Evolutionary conservation across 2,888 invertebrate species (phyloP).

Genomic region (Cerastoderma edule): DNA sequence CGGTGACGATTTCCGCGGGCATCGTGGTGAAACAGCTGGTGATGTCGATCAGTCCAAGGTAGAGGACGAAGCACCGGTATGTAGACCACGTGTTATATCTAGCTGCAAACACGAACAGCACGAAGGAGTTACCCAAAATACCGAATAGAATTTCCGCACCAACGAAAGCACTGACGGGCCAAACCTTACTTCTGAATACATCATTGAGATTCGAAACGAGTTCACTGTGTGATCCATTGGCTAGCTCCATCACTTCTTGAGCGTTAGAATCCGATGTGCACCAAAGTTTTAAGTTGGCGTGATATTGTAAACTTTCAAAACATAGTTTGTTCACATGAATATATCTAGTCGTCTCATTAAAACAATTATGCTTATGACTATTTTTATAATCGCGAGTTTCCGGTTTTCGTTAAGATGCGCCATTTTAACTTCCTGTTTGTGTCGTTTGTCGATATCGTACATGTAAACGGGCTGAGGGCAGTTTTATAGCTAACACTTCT

Average conservation of each 20-base stretch:
- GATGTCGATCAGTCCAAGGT: not conserved
- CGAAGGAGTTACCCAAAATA: slow-evolving; percentile 16
- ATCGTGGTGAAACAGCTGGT: slow-evolving; percentile 15
- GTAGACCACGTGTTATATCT: not conserved
- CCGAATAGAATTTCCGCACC: slow-evolving; percentile 5
- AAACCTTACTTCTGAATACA: not conserved
- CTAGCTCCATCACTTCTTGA: not conserved
- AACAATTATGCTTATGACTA: no score
- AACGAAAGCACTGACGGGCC: slow-evolving; percentile 11
- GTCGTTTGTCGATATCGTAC: no score
- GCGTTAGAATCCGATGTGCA: no score
- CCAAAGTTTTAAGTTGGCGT: no score
- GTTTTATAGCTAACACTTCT: no score
- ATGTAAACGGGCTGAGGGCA: no score
- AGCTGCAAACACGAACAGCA: slow-evolving; percentile 7
- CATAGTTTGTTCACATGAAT: no score
- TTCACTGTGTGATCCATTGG: not conserved
- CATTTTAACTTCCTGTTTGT: no score
- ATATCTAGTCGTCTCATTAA: no score
- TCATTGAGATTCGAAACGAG: not conserved
- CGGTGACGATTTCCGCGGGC: slow-evolving; percentile 9
- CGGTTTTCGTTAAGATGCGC: no score
- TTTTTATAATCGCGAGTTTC: no score
- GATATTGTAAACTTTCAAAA: no score
- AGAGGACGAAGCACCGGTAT: slow-evolving; percentile 11